Percentiles rank a stretch among this genome's conserved stretches.
Conservation (phyloP, 1,140 invertebrate genomes). For the Gonioctena quinquepunctata region DNA sequence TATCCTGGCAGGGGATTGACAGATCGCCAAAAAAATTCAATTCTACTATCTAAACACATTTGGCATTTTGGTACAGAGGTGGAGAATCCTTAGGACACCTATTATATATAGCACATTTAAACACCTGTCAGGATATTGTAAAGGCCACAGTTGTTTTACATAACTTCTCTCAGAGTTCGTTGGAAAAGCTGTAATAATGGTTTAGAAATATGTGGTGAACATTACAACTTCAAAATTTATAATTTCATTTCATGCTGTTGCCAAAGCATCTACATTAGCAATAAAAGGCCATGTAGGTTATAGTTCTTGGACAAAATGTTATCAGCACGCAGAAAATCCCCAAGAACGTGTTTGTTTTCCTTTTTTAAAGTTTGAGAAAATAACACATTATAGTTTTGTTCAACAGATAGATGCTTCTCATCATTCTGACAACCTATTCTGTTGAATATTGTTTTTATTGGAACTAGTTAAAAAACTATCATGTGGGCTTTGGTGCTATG, state of each 20-base stretch:
- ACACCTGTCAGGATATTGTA: no score
- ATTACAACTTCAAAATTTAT: neutral
- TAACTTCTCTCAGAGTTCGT: no score
- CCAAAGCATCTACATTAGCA: neutral
- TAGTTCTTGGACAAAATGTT: constrained; percentile 17
- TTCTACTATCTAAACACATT: no score
- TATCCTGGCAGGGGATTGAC: no score
- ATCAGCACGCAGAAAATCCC: neutral
- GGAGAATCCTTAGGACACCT: no score
- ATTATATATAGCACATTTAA: no score
- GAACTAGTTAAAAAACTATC: neutral
- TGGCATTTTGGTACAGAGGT: no score
- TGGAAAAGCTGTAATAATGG: neutral
- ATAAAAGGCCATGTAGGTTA: constrained; percentile 2
- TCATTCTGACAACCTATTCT: neutral
- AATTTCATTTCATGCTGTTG: neutral
- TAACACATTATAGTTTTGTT: neutral
- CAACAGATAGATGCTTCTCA: neutral
- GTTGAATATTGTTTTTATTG: neutral
- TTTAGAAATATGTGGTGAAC: neutral
- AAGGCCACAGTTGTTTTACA: no score
- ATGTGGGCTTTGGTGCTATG: neutral
- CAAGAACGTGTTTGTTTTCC: neutral
- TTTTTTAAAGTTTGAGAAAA: neutral
- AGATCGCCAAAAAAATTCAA: no score